Percentiles rank a stretch among this genome's conserved stretches.
Evolutionary conservation across 2,797 vertebrate genomes (phyloP).

Genomic region (Falco naumanni): DNA sequence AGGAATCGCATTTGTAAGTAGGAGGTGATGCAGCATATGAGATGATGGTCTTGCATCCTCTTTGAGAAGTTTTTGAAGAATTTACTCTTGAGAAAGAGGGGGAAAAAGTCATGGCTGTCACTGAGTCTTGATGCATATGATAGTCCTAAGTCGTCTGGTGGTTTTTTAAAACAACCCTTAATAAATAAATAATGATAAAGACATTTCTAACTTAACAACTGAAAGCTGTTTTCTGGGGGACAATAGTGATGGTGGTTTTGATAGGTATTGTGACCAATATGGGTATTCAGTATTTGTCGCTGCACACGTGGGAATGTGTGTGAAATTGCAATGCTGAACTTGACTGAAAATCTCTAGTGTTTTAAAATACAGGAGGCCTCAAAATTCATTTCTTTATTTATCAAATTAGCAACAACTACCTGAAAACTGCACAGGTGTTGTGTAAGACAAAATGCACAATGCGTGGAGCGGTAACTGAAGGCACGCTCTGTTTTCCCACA

Average conservation of each 20-base stretch:
- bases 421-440: neutral
- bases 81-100: neutral
- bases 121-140: neutral
- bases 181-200: neutral
- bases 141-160: neutral
- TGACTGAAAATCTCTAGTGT: neutral
- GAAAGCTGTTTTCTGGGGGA: rapidly evolving
- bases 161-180: neutral
- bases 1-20: neutral
- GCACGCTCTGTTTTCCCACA: rapidly evolving
- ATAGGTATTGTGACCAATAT: neutral
- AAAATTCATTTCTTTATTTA: neutral
- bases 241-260: too few species aligned
- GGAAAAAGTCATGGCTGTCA: rapidly evolving
- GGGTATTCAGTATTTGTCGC: neutral
- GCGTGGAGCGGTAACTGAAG: rapidly evolving
- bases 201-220: neutral
- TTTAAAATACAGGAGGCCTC: neutral
- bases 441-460: neutral
- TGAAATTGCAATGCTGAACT: neutral
- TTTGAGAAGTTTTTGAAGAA: neutral
- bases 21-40: neutral
- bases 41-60: neutral
- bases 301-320: rapidly evolving
- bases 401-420: neutral